A percentile compares a stretch with the other conserved stretches of the same genome.
Evolutionary conservation across 2,113 vertebrate species (phyloP).

Genomic region (Anguilla rostrata): DNA sequence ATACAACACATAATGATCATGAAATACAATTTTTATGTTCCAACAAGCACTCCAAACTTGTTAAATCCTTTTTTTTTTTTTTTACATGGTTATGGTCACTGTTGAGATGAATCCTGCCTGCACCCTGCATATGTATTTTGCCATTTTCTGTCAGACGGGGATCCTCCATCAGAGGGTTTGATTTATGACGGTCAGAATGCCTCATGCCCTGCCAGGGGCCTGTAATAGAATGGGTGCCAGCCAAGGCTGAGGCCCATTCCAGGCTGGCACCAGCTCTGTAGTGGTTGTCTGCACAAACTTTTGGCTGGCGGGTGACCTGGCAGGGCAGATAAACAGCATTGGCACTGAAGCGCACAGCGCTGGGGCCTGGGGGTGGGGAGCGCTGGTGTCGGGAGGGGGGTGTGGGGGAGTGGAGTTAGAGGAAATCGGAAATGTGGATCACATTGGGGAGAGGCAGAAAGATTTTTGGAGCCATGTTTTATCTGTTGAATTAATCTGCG

Average conservation of each 20-base stretch:
- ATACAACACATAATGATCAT: background rate
- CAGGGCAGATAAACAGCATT: constrained; percentile 62
- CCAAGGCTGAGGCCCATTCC: constrained; percentile 80
- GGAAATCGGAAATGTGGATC: constrained; percentile 52
- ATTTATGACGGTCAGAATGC: constrained; percentile 67
- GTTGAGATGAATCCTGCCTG: background rate
- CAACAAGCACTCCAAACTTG: background rate
- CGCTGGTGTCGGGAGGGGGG: constrained; percentile 31
- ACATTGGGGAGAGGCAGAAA: constrained; percentile 47
- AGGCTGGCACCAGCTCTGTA: constrained; percentile 70
- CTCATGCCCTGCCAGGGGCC: constrained; percentile 73
- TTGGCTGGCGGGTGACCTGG: constrained; percentile 66
- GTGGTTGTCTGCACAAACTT: constrained; percentile 70
- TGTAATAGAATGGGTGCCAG: constrained; percentile 75
- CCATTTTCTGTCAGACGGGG: constrained; percentile 34
- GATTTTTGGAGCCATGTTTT: constrained; percentile 57
- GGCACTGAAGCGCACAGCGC: constrained; percentile 43
- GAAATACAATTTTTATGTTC: background rate
- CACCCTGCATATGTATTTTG: constrained; percentile 34
- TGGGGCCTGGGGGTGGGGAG: background rate
- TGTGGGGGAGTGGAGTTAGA: constrained; percentile 33
- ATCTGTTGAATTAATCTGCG: constrained; percentile 57
- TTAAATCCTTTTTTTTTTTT: background rate
- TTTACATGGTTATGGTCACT: background rate
- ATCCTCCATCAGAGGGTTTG: constrained; percentile 64